These are phyloP conservation scores for Andrena haemorrhoa DNA, from an alignment of 2,888 invertebrate species.

Conservation along the genomic window DNA sequence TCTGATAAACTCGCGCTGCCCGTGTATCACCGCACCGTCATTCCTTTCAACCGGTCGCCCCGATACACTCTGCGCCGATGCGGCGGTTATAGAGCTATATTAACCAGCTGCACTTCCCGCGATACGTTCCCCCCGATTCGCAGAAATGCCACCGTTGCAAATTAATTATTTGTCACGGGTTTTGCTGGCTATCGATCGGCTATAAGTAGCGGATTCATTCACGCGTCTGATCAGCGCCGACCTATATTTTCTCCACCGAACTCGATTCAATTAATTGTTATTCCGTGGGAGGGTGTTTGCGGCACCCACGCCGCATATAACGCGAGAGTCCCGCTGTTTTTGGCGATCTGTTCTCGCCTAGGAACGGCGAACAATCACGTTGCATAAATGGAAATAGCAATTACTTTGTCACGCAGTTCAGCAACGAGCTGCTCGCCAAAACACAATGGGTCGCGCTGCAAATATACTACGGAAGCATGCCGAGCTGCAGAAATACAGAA, in stretches of 20 bases:
- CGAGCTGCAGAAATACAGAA: too few species aligned
- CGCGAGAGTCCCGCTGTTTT: too few species aligned
- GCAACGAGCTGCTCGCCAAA: too few species aligned
- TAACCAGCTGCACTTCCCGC: not conserved
- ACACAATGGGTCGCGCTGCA: too few species aligned
- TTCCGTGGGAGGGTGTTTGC: not conserved
- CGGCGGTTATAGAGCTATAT: not conserved
- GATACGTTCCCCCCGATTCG: constrained; percentile 3
- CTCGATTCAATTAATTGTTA: constrained; percentile 4
- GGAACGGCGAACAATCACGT: too few species aligned
- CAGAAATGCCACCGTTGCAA: not conserved
- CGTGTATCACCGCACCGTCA: not conserved
- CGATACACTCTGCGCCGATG: constrained; percentile 17
- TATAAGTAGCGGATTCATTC: not conserved
- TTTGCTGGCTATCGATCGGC: not conserved
- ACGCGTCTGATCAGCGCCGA: not conserved
- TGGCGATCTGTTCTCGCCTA: too few species aligned
- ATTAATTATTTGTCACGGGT: constrained; percentile 2
- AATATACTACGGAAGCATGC: too few species aligned
- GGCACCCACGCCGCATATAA: not conserved
- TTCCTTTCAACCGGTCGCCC: constrained; percentile 6
- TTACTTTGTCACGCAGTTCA: too few species aligned
- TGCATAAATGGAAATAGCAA: too few species aligned
- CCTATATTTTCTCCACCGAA: not conserved
- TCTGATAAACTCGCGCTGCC: constrained; percentile 38